These are phyloP conservation scores for Loxodonta africana DNA, from an alignment of 2,113 vertebrate genomes.

Conservation along the genomic window DNA sequence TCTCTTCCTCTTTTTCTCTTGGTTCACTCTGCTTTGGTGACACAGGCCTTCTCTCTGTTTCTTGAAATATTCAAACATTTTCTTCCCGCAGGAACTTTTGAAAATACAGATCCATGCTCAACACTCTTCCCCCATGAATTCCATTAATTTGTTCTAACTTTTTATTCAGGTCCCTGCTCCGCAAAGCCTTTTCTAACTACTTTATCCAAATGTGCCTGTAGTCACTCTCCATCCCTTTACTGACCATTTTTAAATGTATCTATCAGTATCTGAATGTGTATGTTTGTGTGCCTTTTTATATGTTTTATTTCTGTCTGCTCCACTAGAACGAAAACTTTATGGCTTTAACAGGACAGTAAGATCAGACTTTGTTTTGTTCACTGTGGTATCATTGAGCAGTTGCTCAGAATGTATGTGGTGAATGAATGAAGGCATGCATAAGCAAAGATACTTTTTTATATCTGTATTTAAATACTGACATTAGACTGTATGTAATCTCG, in stretches of 20 bases:
- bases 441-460: neutral
- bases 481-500: neutral
- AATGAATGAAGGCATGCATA: neutral
- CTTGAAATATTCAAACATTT: neutral
- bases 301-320: neutral
- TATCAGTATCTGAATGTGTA: neutral
- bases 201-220: neutral
- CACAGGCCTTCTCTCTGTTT: neutral
- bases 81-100: slow-evolving; percentile 5
- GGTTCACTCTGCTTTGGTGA: neutral
- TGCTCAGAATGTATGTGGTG: neutral
- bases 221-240: neutral
- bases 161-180: neutral
- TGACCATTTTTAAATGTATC: neutral
- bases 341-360: neutral
- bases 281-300: neutral
- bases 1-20: neutral
- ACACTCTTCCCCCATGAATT: neutral
- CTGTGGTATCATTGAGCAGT: neutral
- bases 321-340: slow-evolving; percentile 5
- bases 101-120: neutral
- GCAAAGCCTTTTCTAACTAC: neutral
- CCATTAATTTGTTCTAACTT: neutral
- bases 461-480: slow-evolving; percentile 1
- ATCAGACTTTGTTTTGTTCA: neutral